Evolutionary conservation across 1,140 invertebrate species (phyloP), one percentile per base, ranked within the genome.

Genomic region (Apolygus lucorum): DNA sequence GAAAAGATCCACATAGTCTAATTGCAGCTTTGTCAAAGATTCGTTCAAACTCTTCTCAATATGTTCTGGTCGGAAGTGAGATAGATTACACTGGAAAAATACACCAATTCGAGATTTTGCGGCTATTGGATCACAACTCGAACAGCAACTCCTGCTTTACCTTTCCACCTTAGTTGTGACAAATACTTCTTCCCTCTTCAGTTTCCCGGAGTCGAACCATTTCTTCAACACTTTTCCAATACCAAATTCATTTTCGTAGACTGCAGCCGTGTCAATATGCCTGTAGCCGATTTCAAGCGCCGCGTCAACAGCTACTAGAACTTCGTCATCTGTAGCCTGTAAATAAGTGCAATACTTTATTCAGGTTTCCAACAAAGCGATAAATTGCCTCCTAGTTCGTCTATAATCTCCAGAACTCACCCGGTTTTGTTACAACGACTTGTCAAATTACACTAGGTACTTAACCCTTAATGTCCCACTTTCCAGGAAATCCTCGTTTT

Each of bases 1-100:
- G 77, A 92, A 95, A 68, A 95, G 81, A 76, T 95, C 93, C 1
- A 95, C 78, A 76, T 95, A 95, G 68, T 89, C 84, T 67, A 92
- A 75, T 72, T 88, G 84, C 17, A 95, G 78, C 49, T 84, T 85
- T 65, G 84, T 78, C 26, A 95, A 77, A 0, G 92, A 93, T 65
- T 87, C 78, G 42, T 86, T 85, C 25, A 94, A 77, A 72, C 84
- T 90, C 49, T 86, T 86, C 71, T 86, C 84, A n/a, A 95, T 90
- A 67, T 87, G 84, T 1, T 84, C 83, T n/a, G 89, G 84, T 28
- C 85, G 81, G 74, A 88, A 88, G 14, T 84, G 87, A 75, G 78
- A 84, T 22, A 54, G n/a, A 24, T 74, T 72, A 25, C 75, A 68
- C 74, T 76, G 68, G 1, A 72, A 74, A 26, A 28, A n/a, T n/a